Evolutionary conservation across 35 echinoderm and acorn worm species (phyloP).

Genomic region (Diadema setosum): DNA sequence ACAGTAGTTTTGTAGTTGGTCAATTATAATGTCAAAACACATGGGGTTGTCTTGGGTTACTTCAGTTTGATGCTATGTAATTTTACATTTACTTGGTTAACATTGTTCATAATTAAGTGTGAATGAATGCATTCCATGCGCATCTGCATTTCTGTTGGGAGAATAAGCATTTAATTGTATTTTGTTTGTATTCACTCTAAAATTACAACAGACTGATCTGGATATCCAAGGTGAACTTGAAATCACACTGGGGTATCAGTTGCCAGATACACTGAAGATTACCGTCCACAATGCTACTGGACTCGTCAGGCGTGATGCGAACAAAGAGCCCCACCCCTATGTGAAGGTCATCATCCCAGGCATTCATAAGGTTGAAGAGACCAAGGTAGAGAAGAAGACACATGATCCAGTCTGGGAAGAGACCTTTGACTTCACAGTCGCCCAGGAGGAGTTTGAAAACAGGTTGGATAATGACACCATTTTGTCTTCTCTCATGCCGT

Average conservation of each 20-base stretch:
- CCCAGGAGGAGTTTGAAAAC: constrained; percentile 74
- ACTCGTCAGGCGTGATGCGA: constrained; percentile 51
- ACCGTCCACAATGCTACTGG: constrained; percentile 55
- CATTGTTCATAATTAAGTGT: too few species aligned
- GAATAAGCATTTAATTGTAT: too few species aligned
- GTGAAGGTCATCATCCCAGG: constrained; percentile 87
- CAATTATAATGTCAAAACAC: too few species aligned
- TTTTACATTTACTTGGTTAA: too few species aligned
- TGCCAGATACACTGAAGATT: constrained; percentile 77
- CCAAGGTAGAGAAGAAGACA: constrained; percentile 56
- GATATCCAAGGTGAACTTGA: constrained; percentile 70
- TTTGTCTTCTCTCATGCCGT: too few species aligned
- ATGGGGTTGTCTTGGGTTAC: too few species aligned
- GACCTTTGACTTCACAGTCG: constrained; percentile 75
- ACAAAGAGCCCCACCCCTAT: constrained; percentile 69
- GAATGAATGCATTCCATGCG: too few species aligned
- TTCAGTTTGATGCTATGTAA: too few species aligned
- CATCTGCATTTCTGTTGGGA: too few species aligned
- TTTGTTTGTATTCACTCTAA: too few species aligned
- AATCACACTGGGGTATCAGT: constrained; percentile 57
- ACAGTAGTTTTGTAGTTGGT: too few species aligned
- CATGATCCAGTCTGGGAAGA: constrained; percentile 82
- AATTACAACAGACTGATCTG: constrained; percentile 71
- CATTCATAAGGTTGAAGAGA: constrained; percentile 71
- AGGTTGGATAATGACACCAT: too few species aligned